Conservation (phyloP, 2,113 vertebrate species). For the Cacatua alba region DNA sequence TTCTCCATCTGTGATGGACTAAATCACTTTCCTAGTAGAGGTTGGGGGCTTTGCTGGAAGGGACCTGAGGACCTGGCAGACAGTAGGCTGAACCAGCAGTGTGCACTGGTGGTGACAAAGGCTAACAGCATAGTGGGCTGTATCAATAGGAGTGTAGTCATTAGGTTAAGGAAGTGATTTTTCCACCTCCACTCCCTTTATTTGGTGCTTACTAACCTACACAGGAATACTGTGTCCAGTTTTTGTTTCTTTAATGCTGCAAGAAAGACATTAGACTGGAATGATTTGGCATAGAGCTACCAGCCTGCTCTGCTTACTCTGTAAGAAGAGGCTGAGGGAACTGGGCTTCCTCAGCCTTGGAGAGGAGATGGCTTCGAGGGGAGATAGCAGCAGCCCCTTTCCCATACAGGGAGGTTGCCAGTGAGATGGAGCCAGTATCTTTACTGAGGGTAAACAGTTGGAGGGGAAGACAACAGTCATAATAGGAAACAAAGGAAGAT, state of each 20-base stretch:
- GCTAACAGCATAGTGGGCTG: background rate
- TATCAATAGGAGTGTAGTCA: background rate
- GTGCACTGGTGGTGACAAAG: background rate
- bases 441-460: background rate
- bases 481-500: background rate
- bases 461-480: background rate
- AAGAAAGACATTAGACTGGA: background rate
- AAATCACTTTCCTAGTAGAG: background rate
- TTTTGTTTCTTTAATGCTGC: background rate
- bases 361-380: background rate
- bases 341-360: background rate
- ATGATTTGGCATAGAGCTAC: background rate
- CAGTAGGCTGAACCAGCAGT: background rate
- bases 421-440: background rate
- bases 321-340: background rate
- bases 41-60: background rate
- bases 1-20: background rate
- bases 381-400: background rate
- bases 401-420: fast-evolving
- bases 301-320: background rate
- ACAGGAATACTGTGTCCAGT: background rate
- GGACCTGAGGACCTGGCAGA: background rate
- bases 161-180: background rate
- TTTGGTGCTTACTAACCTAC: background rate
- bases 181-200: background rate